Evolutionary conservation across 2,888 invertebrate species (phyloP).

Genomic region (Therioaphis trifolii): DNA sequence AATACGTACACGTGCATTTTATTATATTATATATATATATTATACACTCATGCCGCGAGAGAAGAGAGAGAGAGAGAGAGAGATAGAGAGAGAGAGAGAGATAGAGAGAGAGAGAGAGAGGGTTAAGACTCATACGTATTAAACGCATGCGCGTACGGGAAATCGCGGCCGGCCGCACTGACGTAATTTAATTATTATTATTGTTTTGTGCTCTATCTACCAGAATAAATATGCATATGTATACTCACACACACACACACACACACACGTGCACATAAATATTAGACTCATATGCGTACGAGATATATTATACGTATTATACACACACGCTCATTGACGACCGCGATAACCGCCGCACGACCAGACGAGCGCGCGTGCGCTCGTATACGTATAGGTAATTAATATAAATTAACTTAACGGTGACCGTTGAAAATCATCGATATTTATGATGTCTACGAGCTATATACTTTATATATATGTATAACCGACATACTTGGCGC

Average conservation of each 20-base stretch:
- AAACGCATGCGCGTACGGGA: too few species aligned
- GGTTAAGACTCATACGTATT: neutral
- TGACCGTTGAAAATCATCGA: constrained; percentile 2
- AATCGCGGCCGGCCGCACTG: constrained; percentile 12
- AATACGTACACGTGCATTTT: too few species aligned
- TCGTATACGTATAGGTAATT: constrained; percentile 11
- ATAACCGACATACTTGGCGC: constrained; percentile 1
- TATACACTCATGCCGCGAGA: too few species aligned
- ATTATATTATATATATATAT: too few species aligned
- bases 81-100: neutral
- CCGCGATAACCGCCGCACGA: neutral
- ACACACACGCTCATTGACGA: neutral
- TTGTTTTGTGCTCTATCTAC: neutral
- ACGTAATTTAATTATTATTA: constrained; percentile 19
- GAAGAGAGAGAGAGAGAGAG: neutral
- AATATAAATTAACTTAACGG: constrained; percentile 38
- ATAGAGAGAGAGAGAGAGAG: neutral
- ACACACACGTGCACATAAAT: too few species aligned
- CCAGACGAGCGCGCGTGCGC: neutral
- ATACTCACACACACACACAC: too few species aligned
- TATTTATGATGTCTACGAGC: constrained; percentile 15
- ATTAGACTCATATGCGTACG: too few species aligned
- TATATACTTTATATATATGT: neutral
- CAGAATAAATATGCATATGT: too few species aligned
- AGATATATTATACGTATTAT: too few species aligned